Conservation (phyloP, 2,888 invertebrate species). For the Lobophora halterata region DNA sequence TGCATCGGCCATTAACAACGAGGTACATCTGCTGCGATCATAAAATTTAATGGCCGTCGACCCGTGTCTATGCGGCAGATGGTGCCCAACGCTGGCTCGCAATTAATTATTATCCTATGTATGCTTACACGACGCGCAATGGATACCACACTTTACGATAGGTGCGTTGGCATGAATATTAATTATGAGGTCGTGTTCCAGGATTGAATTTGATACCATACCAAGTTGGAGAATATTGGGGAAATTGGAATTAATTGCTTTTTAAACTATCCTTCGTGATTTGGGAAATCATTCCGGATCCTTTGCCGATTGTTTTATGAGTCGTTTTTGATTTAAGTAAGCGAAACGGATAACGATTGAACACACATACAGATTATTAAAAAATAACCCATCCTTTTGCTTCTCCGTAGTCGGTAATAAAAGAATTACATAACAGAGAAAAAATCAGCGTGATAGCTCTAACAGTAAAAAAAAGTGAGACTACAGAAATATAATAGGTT, state of each 20-base stretch:
- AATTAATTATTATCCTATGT: constrained; percentile 72
- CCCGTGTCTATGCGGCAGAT: constrained; percentile 60
- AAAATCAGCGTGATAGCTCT: too few species aligned
- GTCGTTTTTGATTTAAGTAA: constrained; percentile 1
- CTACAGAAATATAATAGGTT: too few species aligned
- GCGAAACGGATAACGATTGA: too few species aligned
- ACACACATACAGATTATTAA: too few species aligned
- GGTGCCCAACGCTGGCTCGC: constrained; percentile 61
- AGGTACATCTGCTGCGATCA: constrained; percentile 61
- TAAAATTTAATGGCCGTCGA: constrained; percentile 67
- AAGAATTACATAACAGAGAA: too few species aligned
- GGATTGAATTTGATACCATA: constrained; percentile 54
- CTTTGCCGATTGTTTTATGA: constrained; percentile 8
- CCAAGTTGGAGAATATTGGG: constrained; percentile 21
- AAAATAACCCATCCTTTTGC: too few species aligned
- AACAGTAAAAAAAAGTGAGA: too few species aligned
- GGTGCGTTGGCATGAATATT: constrained; percentile 60
- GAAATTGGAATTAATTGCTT: constrained; percentile 23
- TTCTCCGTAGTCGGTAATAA: too few species aligned
- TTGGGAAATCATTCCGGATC: constrained; percentile 12
- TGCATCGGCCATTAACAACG: constrained; percentile 56
- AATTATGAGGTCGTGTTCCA: constrained; percentile 49
- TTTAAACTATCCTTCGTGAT: constrained; percentile 22
- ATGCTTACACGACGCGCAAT: constrained; percentile 65
- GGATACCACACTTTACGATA: constrained; percentile 68